Percentiles rank a stretch among this genome's conserved stretches.
phyloP scores from a whole-genome alignment of 2,113 vertebrate genomes.

The Sylvietta virens region DNA sequence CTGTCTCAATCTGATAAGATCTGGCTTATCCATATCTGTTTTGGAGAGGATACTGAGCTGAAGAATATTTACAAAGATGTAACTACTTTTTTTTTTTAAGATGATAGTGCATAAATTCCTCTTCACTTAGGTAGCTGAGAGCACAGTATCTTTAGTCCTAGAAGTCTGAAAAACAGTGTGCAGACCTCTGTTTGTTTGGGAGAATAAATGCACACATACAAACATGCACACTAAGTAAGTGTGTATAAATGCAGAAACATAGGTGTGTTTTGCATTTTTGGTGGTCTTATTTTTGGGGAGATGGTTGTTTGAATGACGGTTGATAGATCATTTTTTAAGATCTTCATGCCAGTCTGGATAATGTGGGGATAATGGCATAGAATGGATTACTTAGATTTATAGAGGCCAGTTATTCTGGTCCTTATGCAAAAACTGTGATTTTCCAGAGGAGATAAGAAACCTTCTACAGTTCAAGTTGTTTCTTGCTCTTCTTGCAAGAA shows the following conservation, averaged over 20 bases:
- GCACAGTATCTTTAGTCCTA: neutral
- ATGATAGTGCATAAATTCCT: neutral
- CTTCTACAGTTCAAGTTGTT: neutral
- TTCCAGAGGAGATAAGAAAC: neutral
- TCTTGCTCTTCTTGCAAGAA: neutral
- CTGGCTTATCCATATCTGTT: neutral
- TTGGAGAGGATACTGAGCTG: neutral
- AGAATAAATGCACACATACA: neutral
- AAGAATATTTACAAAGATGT: neutral
- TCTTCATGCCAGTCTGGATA: neutral
- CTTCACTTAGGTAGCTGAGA: neutral
- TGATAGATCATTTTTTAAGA: neutral
- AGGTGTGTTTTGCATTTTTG: neutral
- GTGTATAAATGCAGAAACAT: no score
- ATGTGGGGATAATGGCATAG: neutral
- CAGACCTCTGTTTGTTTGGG: neutral
- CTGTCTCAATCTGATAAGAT: neutral
- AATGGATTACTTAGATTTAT: neutral
- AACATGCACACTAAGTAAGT: neutral
- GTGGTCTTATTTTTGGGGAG: neutral
- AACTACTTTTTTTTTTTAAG: neutral
- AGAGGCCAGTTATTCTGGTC: neutral
- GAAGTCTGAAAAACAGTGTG: neutral
- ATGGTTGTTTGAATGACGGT: neutral
- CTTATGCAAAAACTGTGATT: neutral